Percentiles rank a stretch among this genome's conserved stretches.
phyloP scores from a whole-genome alignment of 2,888 invertebrate genomes.

The Thera obeliscata region DNA sequence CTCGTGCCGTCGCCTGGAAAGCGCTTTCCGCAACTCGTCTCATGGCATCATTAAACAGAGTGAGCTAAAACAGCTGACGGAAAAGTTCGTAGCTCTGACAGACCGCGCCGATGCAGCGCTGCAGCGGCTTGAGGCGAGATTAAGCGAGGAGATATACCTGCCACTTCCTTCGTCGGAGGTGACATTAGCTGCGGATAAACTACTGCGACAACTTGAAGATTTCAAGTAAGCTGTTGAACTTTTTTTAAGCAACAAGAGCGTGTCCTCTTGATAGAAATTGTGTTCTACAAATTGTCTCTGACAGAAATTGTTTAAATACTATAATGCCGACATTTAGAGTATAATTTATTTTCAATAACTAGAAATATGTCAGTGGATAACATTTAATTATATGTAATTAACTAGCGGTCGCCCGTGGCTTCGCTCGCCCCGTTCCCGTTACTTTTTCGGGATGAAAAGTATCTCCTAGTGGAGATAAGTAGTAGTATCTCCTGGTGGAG shows the following conservation, averaged over 20 bases:
- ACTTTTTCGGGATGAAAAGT: too few species aligned
- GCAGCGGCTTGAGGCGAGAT: conserved; percentile 67
- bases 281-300: too few species aligned
- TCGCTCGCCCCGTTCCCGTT: too few species aligned
- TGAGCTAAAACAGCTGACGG: conserved; percentile 73
- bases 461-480: too few species aligned
- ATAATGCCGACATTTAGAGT: too few species aligned
- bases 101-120: conserved; percentile 77
- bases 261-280: too few species aligned
- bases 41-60: conserved; percentile 68
- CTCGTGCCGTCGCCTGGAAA: conserved; percentile 70
- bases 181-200: conserved; percentile 65
- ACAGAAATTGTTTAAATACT: too few species aligned
- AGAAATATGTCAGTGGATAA: too few species aligned
- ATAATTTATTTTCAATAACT: too few species aligned
- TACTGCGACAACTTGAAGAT: conserved; percentile 65
- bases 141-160: conserved; percentile 60
- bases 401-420: too few species aligned
- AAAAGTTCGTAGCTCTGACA: conserved; percentile 76
- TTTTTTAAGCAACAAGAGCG: background rate
- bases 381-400: too few species aligned
- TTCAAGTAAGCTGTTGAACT: conserved; percentile 60
- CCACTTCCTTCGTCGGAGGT: conserved; percentile 62
- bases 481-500: too few species aligned
- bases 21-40: conserved; percentile 68